Evolutionary conservation across 2,113 vertebrate species (phyloP), one percentile per base, ranked within the genome.

Genomic region (Irena cyanogastra): DNA sequence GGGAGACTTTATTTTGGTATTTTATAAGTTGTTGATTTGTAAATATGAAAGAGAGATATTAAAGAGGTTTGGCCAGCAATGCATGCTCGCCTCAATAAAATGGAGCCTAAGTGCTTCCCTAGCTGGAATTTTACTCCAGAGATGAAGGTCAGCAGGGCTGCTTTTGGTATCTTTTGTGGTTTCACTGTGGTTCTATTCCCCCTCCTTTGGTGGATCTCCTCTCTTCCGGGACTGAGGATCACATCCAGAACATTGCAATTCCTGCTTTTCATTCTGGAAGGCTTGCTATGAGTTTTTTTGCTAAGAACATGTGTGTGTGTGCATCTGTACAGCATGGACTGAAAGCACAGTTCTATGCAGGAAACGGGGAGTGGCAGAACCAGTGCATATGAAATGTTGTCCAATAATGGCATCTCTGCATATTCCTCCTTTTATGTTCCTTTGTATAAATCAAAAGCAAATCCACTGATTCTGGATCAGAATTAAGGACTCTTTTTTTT

Each of bases 11-110:
- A 50, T 87, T 91, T 94, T 0, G 0, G 63, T 59, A 37, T 76
- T 84, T 88, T 59, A 19, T 50, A 87, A 83, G 59, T 53, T 91
- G 82, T 54, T 91, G 91, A 91, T 91, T 83, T 94, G 59, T 86
- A 66, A 88, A 16, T 74, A 63, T 61, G 45, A 69, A 93, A 66
- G 41, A 87, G 70, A 89, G 94, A 80, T 83, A 57, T 71, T 87
- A 45, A 57, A 89, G 59, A 72, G 72, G 16, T 22, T 84, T 97
- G 84, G 91, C 81, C 33, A 35, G 89, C 0, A 2, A 28, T 61
- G 23, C 35, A 42, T 24, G 13, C 21, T 79, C 26, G 93, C 70
- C 42, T 84, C 18, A 28, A 52, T 60, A 83, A 90, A 82, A 92
- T 1, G 5, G 42, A 94, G 37, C 24, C 35, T 82, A 87, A 94